These are phyloP conservation scores for Wasmannia auropunctata DNA, from an alignment of 1,140 invertebrate species.

Conservation along the genomic window DNA sequence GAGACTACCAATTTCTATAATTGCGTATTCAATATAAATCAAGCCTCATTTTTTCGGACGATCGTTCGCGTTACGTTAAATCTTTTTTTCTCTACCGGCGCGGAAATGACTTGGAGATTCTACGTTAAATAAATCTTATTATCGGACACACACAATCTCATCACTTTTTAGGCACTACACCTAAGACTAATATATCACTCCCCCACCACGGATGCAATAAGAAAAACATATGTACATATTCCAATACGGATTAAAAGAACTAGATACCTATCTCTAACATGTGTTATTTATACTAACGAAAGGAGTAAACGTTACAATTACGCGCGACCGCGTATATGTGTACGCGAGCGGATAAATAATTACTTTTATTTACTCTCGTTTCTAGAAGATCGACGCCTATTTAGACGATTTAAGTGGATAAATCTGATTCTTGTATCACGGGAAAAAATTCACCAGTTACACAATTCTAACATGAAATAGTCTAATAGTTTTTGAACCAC, in stretches of 20 bases:
- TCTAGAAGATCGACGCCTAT: background rate
- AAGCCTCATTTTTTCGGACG: background rate
- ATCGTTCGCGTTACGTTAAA: background rate
- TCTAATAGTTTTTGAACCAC: background rate
- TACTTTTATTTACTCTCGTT: background rate
- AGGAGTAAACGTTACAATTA: constrained; percentile 50
- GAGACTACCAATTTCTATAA: background rate
- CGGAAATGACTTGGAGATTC: constrained; percentile 52
- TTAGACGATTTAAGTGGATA: background rate
- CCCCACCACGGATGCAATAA: constrained; percentile 66
- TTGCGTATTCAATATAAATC: constrained; percentile 18
- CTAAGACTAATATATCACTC: constrained; percentile 77
- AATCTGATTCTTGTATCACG: background rate
- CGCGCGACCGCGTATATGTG: constrained; percentile 38
- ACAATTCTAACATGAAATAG: background rate
- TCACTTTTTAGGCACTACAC: constrained; percentile 79
- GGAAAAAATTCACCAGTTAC: background rate
- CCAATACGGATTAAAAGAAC: constrained; percentile 66
- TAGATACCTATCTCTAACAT: constrained; percentile 32
- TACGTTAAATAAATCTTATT: constrained; percentile 68
- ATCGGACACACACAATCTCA: constrained; percentile 71
- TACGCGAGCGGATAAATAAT: constrained; percentile 2
- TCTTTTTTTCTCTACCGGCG: constrained; percentile 9
- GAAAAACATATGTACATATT: constrained; percentile 77
- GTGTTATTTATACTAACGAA: constrained; percentile 44